Base-by-base conservation (phyloP, 2,113 vertebrate species). In the Sinocyclocheilus rhinocerous region DNA sequence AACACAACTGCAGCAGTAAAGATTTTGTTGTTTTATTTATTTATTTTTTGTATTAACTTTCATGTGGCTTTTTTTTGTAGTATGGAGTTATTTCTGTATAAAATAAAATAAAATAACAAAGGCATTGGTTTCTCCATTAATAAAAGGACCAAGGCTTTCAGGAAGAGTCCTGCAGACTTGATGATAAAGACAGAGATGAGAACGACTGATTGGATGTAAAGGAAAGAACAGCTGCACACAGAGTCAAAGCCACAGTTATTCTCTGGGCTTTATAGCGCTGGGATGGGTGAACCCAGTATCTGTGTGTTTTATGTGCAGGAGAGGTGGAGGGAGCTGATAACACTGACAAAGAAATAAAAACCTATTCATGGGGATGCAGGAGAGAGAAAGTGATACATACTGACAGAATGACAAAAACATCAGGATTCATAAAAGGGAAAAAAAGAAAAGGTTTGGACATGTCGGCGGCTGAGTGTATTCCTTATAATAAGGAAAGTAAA, bases 141-240 rank as follows among this genome's bases (percentile, higher is more conserved):
- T n/a, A 42, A 42, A 73, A 42, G 4, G 10, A 73, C 6, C 18
- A 42, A 72, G 69, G 18, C 36, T 42, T 10, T 22, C 36, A 39
- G 33, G 36, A 72, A 70, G 29, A 42, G 70, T 42, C 20, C 36
- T n/a, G 45, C 18, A 72, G 67, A 83, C 69, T 48, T 48, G 48
- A 20, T n/a, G 52, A 86, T 24, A 24, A 52, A 72, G 36, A 61
- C 57, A 67, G 45, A 75, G 69, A 29, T 29, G 86, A 52, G 22
- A 20, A 39, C 75, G 10, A 73, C 90, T 87, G 61, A 57, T 9
- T 50, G 69, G 20, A 85, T 9, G 10, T 5, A 22, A n/a, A 72
- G 45, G 26, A 42, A 55, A 72, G 18, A 33, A 79, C 10, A 79
- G 33, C 48, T 70, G n/a, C 16, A 69, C 16, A 52, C 50, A 63